phyloP scores from a whole-genome alignment of 92 coral and sea anemone genomes.

The Epizoanthus stellaris region DNA sequence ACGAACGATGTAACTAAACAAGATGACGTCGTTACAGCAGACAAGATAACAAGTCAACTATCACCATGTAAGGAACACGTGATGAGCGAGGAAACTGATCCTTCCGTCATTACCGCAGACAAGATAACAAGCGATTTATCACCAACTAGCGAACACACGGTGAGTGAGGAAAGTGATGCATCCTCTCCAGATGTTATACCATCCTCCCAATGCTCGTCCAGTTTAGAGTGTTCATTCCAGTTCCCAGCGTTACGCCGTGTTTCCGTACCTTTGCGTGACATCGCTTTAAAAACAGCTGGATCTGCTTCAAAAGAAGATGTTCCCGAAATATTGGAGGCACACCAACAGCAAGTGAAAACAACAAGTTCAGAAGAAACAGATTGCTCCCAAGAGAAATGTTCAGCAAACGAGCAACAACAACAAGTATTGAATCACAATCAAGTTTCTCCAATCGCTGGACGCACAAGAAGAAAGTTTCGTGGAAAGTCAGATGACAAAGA shows the following conservation, averaged over 20 bases:
- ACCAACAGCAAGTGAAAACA: not conserved
- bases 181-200: slow-evolving; percentile 94
- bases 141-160: not conserved
- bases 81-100: not conserved
- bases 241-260: slow-evolving; percentile 67
- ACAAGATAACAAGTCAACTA: not conserved
- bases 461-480: slow-evolving; percentile 70
- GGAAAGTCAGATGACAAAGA: slow-evolving; percentile 40
- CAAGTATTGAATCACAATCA: not conserved
- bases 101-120: not conserved
- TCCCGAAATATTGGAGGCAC: not conserved
- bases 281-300: slow-evolving; percentile 1
- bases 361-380: not conserved
- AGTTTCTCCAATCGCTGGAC: slow-evolving; percentile 83
- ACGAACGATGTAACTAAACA: not conserved
- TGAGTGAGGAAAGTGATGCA: not conserved
- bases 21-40: not conserved
- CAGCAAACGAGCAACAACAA: slow-evolving; percentile 22
- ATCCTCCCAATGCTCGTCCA: slow-evolving; percentile 81
- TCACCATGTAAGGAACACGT: slow-evolving; percentile 1
- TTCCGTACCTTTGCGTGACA: slow-evolving; percentile 42
- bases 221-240: slow-evolving; percentile 70
- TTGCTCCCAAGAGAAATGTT: slow-evolving; percentile 17
- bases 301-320: not conserved
- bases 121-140: not conserved